Conservation (phyloP, 1,140 invertebrate species). For the Neodiprion virginianus region DNA sequence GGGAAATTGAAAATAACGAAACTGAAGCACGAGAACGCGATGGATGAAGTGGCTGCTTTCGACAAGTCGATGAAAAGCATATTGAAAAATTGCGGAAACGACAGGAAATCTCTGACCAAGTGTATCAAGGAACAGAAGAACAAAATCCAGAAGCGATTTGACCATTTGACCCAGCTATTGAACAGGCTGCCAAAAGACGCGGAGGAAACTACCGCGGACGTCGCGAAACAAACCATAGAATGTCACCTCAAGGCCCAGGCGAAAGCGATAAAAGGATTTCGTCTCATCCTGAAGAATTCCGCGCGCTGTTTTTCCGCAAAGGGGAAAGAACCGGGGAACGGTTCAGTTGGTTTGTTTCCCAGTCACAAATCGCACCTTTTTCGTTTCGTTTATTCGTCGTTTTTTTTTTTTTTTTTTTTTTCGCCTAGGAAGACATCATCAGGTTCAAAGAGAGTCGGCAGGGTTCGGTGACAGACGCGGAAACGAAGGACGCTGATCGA, state of each 20-base stretch:
- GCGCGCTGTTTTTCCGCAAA: neutral
- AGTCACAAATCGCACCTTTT: too few relatives aligned
- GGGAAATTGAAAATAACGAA: conserved; percentile 4
- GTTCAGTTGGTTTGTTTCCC: neutral
- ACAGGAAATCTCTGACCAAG: neutral
- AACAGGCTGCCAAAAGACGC: neutral
- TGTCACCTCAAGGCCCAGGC: neutral
- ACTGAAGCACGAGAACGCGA: neutral
- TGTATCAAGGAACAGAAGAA: neutral
- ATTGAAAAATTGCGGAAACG: neutral
- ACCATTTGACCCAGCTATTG: neutral
- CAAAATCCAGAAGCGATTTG: neutral
- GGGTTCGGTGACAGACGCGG: neutral
- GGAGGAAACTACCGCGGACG: neutral
- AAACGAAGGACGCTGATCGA: neutral
- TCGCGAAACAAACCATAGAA: neutral
- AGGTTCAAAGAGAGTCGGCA: neutral
- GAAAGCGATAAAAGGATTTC: neutral
- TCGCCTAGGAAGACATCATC: neutral
- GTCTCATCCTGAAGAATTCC: neutral
- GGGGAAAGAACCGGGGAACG: too few relatives aligned
- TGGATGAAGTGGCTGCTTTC: conserved; percentile 9
- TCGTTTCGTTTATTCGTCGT: neutral
- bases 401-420: neutral
- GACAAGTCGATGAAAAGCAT: neutral